Conservation (phyloP, 2,113 vertebrate species). For the Tamias sibiricus region DNA sequence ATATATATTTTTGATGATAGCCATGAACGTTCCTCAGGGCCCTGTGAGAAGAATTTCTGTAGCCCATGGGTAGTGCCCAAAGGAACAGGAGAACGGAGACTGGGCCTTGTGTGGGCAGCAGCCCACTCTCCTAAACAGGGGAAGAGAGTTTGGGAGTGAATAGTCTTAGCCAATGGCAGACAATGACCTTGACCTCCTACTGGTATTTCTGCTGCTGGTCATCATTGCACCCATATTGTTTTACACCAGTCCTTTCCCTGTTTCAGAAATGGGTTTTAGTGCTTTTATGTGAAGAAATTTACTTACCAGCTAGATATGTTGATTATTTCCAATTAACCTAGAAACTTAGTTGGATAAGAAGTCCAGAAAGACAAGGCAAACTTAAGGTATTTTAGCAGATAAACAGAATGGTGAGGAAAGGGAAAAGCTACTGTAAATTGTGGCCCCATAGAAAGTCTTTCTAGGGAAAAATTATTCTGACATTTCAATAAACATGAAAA, state of each 20-base stretch:
- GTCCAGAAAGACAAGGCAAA: not conserved
- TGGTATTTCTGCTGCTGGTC: too few species aligned
- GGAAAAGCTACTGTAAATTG: not conserved
- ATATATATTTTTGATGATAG: not conserved
- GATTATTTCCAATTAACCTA: not conserved
- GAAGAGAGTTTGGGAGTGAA: not conserved
- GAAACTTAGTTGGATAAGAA: not conserved
- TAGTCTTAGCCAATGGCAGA: too few species aligned
- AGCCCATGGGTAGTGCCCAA: not conserved
- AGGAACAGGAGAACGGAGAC: not conserved
- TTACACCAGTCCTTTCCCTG: not conserved
- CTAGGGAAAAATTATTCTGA: not conserved
- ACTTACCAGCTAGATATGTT: not conserved
- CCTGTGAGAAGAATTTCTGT: not conserved
- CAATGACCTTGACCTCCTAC: not conserved
- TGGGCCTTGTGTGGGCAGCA: too few species aligned
- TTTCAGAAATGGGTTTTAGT: not conserved
- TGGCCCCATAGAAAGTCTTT: not conserved
- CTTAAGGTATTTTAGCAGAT: not conserved
- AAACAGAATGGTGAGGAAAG: not conserved
- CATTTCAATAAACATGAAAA: conserved; percentile 5
- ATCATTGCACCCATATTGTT: not conserved
- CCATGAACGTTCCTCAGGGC: not conserved
- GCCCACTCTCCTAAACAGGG: rapidly evolving
- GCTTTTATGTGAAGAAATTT: not conserved